Percentiles rank a stretch among this genome's conserved stretches.
Evolutionary conservation across 2,113 vertebrate genomes (phyloP).

Genomic region (Pluvianellus socialis): DNA sequence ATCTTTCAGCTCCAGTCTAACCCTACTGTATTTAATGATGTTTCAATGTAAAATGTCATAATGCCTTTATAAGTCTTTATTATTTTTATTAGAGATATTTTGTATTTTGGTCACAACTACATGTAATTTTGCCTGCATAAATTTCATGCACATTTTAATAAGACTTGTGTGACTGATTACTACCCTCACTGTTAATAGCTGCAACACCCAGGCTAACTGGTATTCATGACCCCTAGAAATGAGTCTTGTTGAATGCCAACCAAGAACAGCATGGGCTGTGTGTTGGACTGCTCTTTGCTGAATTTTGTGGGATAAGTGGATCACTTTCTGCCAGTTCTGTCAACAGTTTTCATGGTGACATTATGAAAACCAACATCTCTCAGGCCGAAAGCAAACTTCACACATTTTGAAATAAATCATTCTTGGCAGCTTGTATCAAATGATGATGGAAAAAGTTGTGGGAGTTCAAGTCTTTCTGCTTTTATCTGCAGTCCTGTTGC

Average conservation of each 20-base stretch:
- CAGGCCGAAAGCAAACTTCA: conserved; percentile 15
- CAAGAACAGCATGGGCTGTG: not conserved
- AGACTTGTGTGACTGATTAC: not conserved
- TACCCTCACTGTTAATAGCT: not conserved
- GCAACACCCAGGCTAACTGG: not conserved
- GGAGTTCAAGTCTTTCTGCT: not conserved
- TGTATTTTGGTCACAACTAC: not conserved
- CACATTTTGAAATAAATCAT: conserved; percentile 34
- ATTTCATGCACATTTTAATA: not conserved
- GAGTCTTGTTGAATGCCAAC: not conserved
- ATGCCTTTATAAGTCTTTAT: not conserved
- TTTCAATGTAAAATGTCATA: not conserved
- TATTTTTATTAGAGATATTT: not conserved
- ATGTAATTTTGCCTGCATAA: not conserved
- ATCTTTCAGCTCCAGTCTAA: not conserved
- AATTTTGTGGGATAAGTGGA: not conserved
- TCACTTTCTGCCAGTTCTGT: conserved; percentile 2
- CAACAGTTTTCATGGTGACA: not conserved
- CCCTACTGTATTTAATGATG: not conserved
- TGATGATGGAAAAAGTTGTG: not conserved
- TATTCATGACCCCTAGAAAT: not conserved
- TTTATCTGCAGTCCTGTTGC: not conserved
- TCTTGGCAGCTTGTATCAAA: conserved; percentile 8
- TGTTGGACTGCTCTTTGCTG: not conserved
- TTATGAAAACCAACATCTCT: conserved; percentile 34